Conservation (phyloP, 1,140 invertebrate species). For the Tetraneura akinire region DNA sequence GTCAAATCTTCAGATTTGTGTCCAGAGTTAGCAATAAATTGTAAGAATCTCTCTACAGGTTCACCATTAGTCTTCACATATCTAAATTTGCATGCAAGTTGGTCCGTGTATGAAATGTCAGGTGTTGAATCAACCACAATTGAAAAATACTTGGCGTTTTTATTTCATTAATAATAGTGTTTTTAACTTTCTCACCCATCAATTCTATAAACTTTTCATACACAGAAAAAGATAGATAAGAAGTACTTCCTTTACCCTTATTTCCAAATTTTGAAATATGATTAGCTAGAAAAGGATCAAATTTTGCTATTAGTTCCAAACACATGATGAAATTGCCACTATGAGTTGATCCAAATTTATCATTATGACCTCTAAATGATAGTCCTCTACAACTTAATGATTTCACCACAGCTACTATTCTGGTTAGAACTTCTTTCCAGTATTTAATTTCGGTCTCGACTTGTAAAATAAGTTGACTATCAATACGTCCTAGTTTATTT, state of each 20-base stretch:
- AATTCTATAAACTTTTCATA: conserved; percentile 57
- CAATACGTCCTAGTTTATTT: conserved; percentile 47
- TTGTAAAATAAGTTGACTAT: conserved; percentile 49
- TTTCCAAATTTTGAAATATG: conserved; percentile 53
- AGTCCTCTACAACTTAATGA: no score
- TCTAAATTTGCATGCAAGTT: not conserved
- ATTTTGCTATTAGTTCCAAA: no score
- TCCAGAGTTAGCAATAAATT: no score
- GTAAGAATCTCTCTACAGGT: no score
- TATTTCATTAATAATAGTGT: conserved; percentile 55
- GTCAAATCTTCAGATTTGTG: no score
- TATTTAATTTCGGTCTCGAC: not conserved
- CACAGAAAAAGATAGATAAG: conserved; percentile 56
- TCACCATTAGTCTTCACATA: conserved; percentile 12
- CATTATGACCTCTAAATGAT: no score
- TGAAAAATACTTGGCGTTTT: conserved; percentile 59
- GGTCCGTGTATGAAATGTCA: conserved; percentile 39
- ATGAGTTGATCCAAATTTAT: no score
- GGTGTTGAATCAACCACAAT: conserved; percentile 46
- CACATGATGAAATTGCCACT: no score
- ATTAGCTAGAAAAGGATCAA: no score
- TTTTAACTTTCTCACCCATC: conserved; percentile 53
- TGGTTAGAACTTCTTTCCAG: no score
- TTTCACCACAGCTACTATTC: no score
- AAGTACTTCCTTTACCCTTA: conserved; percentile 55